A percentile compares a stretch with the other conserved stretches of the same genome.
phyloP scores from a whole-genome alignment of 2,888 invertebrate genomes.

The Ditylenchus weischeri region DNA sequence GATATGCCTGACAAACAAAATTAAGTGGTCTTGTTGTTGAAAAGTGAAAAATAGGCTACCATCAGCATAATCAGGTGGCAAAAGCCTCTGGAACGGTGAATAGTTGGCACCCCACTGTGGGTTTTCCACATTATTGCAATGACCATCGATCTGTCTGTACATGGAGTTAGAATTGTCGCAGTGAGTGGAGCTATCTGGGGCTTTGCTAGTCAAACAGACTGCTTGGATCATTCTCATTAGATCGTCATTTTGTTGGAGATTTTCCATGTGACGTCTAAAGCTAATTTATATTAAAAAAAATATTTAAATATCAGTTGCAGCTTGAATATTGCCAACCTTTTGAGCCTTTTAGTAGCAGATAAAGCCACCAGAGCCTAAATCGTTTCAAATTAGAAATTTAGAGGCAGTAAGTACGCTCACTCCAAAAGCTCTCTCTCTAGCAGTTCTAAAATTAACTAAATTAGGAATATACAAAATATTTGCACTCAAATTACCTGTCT shows the following conservation, averaged over 20 bases:
- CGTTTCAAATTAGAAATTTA: no score
- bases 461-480: no score
- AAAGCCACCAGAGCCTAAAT: slow-evolving; percentile 15
- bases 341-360: slow-evolving; percentile 14
- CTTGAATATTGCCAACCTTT: background rate
- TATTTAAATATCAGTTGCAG: no score
- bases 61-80: slow-evolving; percentile 56
- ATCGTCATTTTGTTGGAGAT: background rate
- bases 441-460: background rate
- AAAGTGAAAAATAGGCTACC: slow-evolving; percentile 29
- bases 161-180: slow-evolving; percentile 14
- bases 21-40: background rate
- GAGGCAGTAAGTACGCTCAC: no score
- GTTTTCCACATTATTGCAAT: slow-evolving; percentile 57
- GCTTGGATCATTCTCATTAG: slow-evolving; percentile 3
- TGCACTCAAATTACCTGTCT: background rate
- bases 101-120: slow-evolving; percentile 55
- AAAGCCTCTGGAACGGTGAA: slow-evolving; percentile 51
- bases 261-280: slow-evolving; percentile 8
- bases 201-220: slow-evolving; percentile 7
- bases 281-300: no score
- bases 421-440: slow-evolving; percentile 19
- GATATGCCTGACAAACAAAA: slow-evolving; percentile 17
- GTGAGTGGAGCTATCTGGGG: slow-evolving; percentile 1
- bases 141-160: slow-evolving; percentile 36